A percentile compares a stretch with the other conserved stretches of the same genome.
These are phyloP conservation scores for Limnephilus rhombicus DNA, from an alignment of 2,888 invertebrate species.

Conservation along the genomic window DNA sequence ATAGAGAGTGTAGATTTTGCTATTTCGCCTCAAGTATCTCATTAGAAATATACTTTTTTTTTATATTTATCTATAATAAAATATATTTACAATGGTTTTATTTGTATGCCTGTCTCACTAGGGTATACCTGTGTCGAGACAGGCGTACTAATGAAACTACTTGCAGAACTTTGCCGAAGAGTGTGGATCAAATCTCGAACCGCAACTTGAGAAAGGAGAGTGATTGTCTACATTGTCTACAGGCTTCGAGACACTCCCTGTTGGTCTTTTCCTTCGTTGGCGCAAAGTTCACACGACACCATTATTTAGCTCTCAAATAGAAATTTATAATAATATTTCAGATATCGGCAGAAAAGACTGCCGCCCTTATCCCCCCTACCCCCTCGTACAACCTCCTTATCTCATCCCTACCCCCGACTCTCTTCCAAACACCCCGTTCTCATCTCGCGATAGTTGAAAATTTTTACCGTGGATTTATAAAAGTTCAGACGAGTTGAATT, in stretches of 20 bases:
- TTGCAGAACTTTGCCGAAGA: not conserved
- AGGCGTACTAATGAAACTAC: not conserved
- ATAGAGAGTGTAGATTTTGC: not conserved
- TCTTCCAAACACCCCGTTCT: not conserved
- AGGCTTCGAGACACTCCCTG: not conserved
- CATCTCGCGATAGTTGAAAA: not conserved
- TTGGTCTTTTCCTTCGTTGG: slow-evolving; percentile 13
- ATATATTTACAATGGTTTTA: too few species aligned
- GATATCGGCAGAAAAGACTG: not conserved
- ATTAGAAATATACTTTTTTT: too few species aligned
- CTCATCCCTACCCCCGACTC: not conserved
- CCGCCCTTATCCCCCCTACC: not conserved
- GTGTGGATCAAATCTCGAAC: not conserved
- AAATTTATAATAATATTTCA: not conserved
- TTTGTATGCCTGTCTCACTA: too few species aligned
- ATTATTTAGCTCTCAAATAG: slow-evolving; percentile 13
- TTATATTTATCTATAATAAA: too few species aligned
- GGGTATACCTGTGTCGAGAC: too few species aligned
- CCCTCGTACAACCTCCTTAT: too few species aligned
- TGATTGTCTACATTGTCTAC: slow-evolving; percentile 6
- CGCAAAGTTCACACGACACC: slow-evolving; percentile 2
- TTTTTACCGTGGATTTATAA: slow-evolving; percentile 7
- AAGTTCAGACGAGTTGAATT: slow-evolving; percentile 14
- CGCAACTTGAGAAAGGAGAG: slow-evolving; percentile 10
- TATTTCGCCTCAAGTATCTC: not conserved